phyloP scores from a whole-genome alignment of 1,140 invertebrate genomes.

The Galleria mellonella region DNA sequence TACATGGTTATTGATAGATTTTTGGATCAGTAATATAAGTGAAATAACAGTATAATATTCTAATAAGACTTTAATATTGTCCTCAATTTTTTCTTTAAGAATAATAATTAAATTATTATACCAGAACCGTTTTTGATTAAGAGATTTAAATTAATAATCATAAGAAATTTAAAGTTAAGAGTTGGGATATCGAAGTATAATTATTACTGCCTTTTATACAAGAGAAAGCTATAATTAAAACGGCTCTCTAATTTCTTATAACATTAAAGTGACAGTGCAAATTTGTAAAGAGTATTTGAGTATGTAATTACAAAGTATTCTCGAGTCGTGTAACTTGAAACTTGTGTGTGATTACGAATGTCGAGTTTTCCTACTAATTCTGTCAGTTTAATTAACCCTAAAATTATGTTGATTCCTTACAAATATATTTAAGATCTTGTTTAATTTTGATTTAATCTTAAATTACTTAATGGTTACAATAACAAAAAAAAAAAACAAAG shows the following conservation, averaged over 20 bases:
- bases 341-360: slow-evolving; percentile 24
- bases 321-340: slow-evolving; percentile 34
- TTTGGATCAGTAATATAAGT: no score
- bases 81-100: no score
- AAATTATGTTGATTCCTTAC: slow-evolving; percentile 11
- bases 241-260: slow-evolving; percentile 28
- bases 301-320: slow-evolving; percentile 45
- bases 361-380: slow-evolving; percentile 46
- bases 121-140: no score
- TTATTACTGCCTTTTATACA: not conserved
- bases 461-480: no score
- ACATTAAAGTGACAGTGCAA: slow-evolving; percentile 46
- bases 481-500: no score
- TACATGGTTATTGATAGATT: no score
- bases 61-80: no score
- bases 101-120: no score
- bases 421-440: not conserved
- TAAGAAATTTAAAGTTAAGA: no score
- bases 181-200: no score
- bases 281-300: slow-evolving; percentile 31
- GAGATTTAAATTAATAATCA: no score
- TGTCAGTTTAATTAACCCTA: slow-evolving; percentile 41
- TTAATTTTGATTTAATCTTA: not conserved
- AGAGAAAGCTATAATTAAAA: slow-evolving; percentile 59
- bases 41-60: no score